These are phyloP conservation scores for Orthonyx spaldingii DNA, from an alignment of 2,113 vertebrate genomes.

Conservation along the genomic window DNA sequence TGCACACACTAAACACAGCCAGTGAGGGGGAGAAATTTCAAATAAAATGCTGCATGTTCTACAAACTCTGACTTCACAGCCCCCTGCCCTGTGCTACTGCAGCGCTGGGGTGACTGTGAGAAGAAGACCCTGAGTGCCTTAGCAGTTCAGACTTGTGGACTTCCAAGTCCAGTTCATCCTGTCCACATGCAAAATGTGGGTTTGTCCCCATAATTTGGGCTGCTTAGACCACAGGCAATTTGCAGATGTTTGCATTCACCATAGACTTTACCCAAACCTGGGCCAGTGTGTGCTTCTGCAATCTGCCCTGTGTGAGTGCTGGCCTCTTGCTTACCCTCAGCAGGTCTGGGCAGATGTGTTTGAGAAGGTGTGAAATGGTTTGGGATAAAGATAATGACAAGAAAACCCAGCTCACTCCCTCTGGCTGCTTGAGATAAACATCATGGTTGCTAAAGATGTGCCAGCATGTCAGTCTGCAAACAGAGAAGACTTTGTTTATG, in stretches of 20 bases:
- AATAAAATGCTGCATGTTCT: neutral
- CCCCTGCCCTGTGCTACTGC: too few relatives aligned
- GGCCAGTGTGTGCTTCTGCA: neutral
- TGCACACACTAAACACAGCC: neutral
- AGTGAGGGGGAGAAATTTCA: neutral
- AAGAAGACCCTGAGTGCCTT: neutral
- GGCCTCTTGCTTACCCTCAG: neutral
- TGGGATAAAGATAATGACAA: neutral
- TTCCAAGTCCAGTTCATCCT: neutral
- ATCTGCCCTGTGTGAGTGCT: neutral
- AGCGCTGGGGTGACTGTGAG: fast-evolving
- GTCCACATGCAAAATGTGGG: neutral
- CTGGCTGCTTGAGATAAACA: neutral
- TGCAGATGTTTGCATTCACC: neutral
- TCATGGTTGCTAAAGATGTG: neutral
- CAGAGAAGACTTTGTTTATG: neutral
- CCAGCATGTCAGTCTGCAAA: neutral
- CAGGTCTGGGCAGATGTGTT: neutral
- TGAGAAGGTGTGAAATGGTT: neutral
- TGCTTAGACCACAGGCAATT: neutral
- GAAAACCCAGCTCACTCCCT: neutral
- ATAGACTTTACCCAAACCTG: neutral
- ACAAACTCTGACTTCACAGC: fast-evolving
- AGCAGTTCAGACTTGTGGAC: neutral
- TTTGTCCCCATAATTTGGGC: neutral